These are phyloP conservation scores for Schizopygopsis pylzovi DNA, from an alignment of 2,797 vertebrate species.

Conservation along the genomic window DNA sequence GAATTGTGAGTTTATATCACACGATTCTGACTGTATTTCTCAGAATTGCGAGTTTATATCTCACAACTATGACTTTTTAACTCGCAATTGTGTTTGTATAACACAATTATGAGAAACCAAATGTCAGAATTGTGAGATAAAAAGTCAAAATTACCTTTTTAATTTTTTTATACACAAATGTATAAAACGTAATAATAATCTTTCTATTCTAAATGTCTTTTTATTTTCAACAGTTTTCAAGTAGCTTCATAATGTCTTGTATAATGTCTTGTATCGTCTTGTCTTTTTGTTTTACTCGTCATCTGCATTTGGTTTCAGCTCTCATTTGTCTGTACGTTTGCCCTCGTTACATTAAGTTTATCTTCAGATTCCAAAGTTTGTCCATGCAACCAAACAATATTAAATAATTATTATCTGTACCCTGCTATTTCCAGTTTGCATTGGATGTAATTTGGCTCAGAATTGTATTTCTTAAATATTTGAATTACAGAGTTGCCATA, in stretches of 20 bases:
- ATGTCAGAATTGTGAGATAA: too few relatives aligned
- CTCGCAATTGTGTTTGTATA: too few relatives aligned
- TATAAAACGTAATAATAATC: background rate
- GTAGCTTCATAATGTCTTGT: background rate
- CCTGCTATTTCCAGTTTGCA: background rate
- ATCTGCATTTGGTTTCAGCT: background rate
- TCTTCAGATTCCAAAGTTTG: background rate
- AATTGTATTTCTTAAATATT: background rate
- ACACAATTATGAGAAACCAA: too few relatives aligned
- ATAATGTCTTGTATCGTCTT: background rate
- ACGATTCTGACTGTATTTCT: too few relatives aligned
- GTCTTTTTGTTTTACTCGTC: background rate
- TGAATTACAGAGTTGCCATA: background rate
- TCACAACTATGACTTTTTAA: too few relatives aligned
- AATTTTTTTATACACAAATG: too few relatives aligned
- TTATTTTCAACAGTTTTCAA: background rate
- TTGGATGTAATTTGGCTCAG: background rate
- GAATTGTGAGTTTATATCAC: too few relatives aligned
- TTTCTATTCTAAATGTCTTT: background rate
- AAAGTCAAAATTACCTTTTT: too few relatives aligned
- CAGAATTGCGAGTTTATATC: too few relatives aligned
- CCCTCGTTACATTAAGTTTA: background rate
- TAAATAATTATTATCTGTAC: background rate
- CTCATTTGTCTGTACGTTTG: background rate
- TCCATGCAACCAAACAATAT: background rate